A percentile compares a stretch with the other conserved stretches of the same genome.
Evolutionary conservation across 2,888 invertebrate genomes (phyloP).

Genomic region (Nudaria mundana): DNA sequence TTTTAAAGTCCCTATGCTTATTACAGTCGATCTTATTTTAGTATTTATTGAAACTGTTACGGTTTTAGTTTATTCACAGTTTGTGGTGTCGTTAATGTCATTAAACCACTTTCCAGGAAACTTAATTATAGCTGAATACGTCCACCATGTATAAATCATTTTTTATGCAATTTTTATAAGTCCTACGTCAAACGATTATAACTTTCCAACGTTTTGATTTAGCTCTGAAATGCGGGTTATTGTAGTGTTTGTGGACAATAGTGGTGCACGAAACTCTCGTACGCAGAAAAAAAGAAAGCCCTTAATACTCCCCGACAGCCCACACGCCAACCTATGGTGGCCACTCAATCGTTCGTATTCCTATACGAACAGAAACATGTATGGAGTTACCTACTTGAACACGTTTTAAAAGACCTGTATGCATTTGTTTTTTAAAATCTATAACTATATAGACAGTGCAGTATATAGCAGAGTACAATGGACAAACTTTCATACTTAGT

Average conservation of each 20-base stretch:
- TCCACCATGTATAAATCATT: conserved; percentile 53
- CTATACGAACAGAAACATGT: conserved; percentile 43
- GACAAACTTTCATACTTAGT: too few relatives aligned
- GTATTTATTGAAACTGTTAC: too few relatives aligned
- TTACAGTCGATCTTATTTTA: too few relatives aligned
- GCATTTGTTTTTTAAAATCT: too few relatives aligned
- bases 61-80: too few relatives aligned
- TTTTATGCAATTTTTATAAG: conserved; percentile 43
- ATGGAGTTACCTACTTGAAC: conserved; percentile 34
- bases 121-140: conserved; percentile 34
- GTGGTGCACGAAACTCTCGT: conserved; percentile 43
- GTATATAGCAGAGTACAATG: too few relatives aligned
- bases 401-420: conserved; percentile 5
- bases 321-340: conserved; percentile 76
- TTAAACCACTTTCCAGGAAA: too few relatives aligned
- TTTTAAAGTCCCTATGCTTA: too few relatives aligned
- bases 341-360: conserved; percentile 74
- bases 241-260: conserved; percentile 68
- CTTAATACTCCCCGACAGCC: conserved; percentile 74
- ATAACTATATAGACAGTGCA: too few relatives aligned
- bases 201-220: conserved; percentile 52
- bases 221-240: conserved; percentile 63
- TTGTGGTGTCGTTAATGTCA: neutral
- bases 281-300: conserved; percentile 64
- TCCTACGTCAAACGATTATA: conserved; percentile 59